Conservation (phyloP, 2,888 invertebrate species). For the Ochropacha duplaris region DNA sequence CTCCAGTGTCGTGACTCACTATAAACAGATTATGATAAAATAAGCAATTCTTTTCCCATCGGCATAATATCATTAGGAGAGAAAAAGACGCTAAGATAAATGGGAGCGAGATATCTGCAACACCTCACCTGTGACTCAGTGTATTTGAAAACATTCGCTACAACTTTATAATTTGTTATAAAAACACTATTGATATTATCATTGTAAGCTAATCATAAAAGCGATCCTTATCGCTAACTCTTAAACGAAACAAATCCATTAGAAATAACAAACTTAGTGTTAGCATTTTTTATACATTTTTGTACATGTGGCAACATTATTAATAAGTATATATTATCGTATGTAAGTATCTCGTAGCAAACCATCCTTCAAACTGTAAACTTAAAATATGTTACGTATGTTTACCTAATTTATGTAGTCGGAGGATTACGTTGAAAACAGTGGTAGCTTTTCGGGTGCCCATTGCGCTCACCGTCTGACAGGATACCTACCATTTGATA, state of each 20-base stretch:
- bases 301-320: too few relatives aligned
- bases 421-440: too few relatives aligned
- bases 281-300: too few relatives aligned
- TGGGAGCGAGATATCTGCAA: conserved; percentile 27
- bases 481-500: too few relatives aligned
- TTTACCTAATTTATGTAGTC: too few relatives aligned
- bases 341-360: too few relatives aligned
- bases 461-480: too few relatives aligned
- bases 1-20: conserved; percentile 54
- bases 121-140: conserved; percentile 35
- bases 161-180: conserved; percentile 25
- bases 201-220: not conserved
- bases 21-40: conserved; percentile 8
- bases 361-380: too few relatives aligned
- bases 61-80: conserved; percentile 8
- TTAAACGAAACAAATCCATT: not conserved
- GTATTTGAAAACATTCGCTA: conserved; percentile 28
- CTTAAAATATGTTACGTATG: too few relatives aligned
- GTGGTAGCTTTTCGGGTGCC: too few relatives aligned
- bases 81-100: conserved; percentile 17
- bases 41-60: conserved; percentile 5
- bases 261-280: too few relatives aligned
- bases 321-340: too few relatives aligned
- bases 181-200: conserved; percentile 11
- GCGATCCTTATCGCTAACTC: not conserved